Evolutionary conservation across 2,888 invertebrate species (phyloP), one percentile per base, ranked within the genome.

Genomic region (Acanthosepion lycidas): DNA sequence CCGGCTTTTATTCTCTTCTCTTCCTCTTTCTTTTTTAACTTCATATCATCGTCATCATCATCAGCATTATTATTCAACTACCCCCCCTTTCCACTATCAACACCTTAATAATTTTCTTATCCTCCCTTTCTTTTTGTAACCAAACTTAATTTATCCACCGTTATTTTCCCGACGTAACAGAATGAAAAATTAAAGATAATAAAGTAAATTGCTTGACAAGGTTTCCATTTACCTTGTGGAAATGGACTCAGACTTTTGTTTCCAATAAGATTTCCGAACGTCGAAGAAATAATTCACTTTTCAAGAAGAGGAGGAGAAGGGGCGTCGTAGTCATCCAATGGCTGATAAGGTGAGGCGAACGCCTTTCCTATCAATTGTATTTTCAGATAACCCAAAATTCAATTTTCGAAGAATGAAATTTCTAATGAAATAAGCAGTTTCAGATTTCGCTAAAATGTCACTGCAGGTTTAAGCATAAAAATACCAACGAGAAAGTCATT

Each of bases 161-260:
- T 33, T 78, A 78, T 78, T 78, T 78, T 78, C 78, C n/a, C 78
- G n/a, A 12, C 78, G 15, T 78, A 78, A 78, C 78, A 78, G 78
- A 78, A 78, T 78, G 78, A 78, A 78, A 78, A 78, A 78, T 78
- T 78, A 78, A 78, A 78, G 78, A 78, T 78, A 78, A 78, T 78
- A 78, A 78, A 78, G 15, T 78, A 78, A 78, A 78, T 78, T 33
- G 78, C 78, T 78, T 78, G 78, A 78, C 78, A 78, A 78, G 78
- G 78, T 78, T 78, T 78, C 78, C n/a, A 78, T 78, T 78, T 78
- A 78, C 78, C 78, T 78, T 78, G 78, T 78, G 78, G 78, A 78
- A 78, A 78, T 78, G n/a, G 78, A 78, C n/a, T 78, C 33, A 78
- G 78, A 78, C 78, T 78, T 78, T 78, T n/a, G 78, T 78, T n/a